Evolutionary conservation across 2,797 vertebrate species (phyloP).

Genomic region (Crenuchus spilurus): DNA sequence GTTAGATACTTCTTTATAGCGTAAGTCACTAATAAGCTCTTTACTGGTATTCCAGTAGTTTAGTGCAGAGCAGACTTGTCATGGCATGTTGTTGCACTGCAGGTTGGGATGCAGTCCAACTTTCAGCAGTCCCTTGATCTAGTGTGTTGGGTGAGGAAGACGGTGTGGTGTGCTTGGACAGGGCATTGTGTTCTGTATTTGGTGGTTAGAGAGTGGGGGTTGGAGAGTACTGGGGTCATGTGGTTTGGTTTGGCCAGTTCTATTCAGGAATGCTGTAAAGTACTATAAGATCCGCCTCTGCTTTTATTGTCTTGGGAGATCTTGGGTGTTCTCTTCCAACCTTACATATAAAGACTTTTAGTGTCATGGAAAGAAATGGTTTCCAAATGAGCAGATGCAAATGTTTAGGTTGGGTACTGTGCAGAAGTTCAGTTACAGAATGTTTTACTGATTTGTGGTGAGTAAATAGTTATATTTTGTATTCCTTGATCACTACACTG

Average conservation of each 20-base stretch:
- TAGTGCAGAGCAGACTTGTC: neutral
- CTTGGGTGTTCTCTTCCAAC: too few species aligned
- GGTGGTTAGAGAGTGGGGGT: slow-evolving; percentile 35
- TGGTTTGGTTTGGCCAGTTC: slow-evolving; percentile 25
- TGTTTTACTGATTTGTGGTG: neutral
- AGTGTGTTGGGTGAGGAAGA: slow-evolving; percentile 21
- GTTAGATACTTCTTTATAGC: neutral
- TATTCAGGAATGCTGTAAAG: slow-evolving; percentile 16
- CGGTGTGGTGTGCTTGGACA: slow-evolving; percentile 29
- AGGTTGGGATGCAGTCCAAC: neutral
- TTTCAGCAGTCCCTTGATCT: slow-evolving; percentile 17
- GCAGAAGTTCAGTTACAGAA: neutral
- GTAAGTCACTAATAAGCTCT: too few species aligned
- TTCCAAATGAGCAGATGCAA: neutral
- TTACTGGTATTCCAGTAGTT: neutral
- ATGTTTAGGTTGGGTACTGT: too few species aligned
- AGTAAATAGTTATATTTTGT: too few species aligned
- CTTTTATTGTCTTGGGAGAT: neutral
- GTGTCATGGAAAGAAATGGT: neutral
- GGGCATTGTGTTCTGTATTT: slow-evolving; percentile 38
- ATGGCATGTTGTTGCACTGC: neutral
- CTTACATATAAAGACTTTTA: too few species aligned
- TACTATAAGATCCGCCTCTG: neutral
- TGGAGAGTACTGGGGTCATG: slow-evolving; percentile 14
- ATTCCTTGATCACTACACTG: too few species aligned